Base-by-base conservation (phyloP, 2,888 invertebrate species). In the Troglohyphantes excavatus region DNA sequence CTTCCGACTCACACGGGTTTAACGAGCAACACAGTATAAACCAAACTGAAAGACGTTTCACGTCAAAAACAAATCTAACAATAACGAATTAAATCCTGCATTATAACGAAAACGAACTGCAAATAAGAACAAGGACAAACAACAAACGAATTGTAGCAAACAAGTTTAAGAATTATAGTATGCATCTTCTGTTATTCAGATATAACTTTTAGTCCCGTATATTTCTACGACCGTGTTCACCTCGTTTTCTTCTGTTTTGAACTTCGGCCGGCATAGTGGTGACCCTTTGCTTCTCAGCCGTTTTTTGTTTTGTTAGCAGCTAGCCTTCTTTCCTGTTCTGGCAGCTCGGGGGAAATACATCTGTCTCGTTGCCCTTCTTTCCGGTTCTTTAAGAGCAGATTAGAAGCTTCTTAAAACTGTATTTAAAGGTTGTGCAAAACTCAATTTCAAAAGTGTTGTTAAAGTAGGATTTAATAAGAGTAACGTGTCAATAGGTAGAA, bases 261-360 rank as follows among this genome's bases (percentile, higher is more conserved):
- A 43, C 39, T 72, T 46, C 27, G 43, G 11, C 46, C 6, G 23
- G 13, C 65, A 61, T 33, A 78, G 21, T 26, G 63, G 63, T 78
- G 78, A 78, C 78, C 78, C 61, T 63, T 76, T 75, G 63, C 17
- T 33, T 33, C n/a, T n/a, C n/a, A n/a, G n/a, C n/a, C n/a, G n/a
- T n/a, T n/a, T n/a, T n/a, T n/a, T n/a, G n/a, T n/a, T 33, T 33
- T 33, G 33, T 53, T 53, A 17, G n/a, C n/a, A 53, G 19, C 29
- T 78, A 39, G 63, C 78, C 78, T 76, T 9, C 29, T 33, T 76
- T 75, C 59, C 59, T 76, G 59, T 39, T 29, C 26, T 9, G 21
- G 29, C 29, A 29, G 13, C 39, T 19, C 19, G 11, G 19, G 65
- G 65, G 65, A 17, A 53, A 53, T n/a, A 53, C 53, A 53, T 53